These are phyloP conservation scores for Heptranchias perlo DNA, from an alignment of 2,113 vertebrate species.

Conservation along the genomic window DNA sequence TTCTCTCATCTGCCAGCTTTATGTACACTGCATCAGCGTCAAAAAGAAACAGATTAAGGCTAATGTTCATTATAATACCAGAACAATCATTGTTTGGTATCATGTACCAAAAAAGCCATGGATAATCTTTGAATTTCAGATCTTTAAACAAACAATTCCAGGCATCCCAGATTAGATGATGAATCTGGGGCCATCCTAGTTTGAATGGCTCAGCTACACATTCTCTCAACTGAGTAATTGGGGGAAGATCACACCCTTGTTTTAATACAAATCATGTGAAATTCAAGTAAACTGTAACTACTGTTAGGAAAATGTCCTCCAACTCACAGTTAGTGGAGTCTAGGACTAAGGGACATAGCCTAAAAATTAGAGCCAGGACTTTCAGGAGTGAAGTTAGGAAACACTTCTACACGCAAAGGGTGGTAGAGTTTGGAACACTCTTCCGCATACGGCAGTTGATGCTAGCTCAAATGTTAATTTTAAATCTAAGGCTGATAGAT, in stretches of 20 bases:
- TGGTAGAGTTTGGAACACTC: no score
- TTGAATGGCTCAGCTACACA: neutral
- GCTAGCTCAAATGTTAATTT: no score
- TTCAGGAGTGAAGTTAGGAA: no score
- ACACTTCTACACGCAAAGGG: no score
- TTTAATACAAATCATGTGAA: neutral
- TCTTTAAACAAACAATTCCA: neutral
- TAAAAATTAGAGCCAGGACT: no score
- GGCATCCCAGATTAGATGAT: neutral
- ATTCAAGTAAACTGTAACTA: neutral
- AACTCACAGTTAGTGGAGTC: neutral
- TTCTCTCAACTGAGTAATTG: neutral
- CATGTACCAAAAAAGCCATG: no score
- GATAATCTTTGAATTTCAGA: neutral
- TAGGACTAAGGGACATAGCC: no score
- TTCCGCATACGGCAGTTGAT: no score
- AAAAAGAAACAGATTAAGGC: neutral
- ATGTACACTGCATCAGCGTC: neutral
- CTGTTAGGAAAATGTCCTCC: neutral
- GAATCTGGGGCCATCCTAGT: neutral
- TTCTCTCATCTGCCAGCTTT: neutral
- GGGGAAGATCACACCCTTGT: neutral
- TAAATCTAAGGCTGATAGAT: no score
- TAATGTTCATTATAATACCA: neutral
- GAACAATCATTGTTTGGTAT: no score